Conservation (phyloP, 2,797 vertebrate species). For the Eidolon dupreanum region DNA sequence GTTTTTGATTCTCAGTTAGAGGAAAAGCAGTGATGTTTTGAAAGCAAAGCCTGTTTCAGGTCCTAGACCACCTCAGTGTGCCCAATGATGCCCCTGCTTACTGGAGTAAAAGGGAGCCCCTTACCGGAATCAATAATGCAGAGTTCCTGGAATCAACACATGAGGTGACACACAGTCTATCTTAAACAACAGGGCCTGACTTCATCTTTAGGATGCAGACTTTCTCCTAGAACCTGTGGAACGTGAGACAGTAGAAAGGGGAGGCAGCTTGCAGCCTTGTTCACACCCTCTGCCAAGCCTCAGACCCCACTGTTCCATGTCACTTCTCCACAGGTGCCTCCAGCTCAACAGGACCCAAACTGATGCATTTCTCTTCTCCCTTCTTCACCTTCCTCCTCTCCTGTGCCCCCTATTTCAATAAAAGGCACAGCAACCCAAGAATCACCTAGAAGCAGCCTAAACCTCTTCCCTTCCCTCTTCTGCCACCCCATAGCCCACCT, state of each 20-base stretch:
- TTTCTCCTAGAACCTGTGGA: not conserved
- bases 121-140: not conserved
- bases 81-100: not conserved
- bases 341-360: not conserved
- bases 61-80: not conserved
- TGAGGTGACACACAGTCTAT: not conserved
- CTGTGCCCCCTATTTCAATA: not conserved
- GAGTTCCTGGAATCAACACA: not conserved
- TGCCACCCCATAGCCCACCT: accelerated
- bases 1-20: not conserved
- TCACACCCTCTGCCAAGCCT: no score
- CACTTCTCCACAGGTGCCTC: not conserved
- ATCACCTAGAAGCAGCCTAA: not conserved
- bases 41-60: not conserved
- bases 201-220: not conserved
- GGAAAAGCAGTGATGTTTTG: not conserved
- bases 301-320: not conserved
- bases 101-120: not conserved
- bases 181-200: not conserved
- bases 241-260: not conserved
- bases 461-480: not conserved
- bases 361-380: not conserved
- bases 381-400: not conserved
- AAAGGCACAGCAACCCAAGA: not conserved
- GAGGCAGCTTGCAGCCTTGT: not conserved